Evolutionary conservation across 2,113 vertebrate genomes (phyloP).

Genomic region (Podarcis cretensis): DNA sequence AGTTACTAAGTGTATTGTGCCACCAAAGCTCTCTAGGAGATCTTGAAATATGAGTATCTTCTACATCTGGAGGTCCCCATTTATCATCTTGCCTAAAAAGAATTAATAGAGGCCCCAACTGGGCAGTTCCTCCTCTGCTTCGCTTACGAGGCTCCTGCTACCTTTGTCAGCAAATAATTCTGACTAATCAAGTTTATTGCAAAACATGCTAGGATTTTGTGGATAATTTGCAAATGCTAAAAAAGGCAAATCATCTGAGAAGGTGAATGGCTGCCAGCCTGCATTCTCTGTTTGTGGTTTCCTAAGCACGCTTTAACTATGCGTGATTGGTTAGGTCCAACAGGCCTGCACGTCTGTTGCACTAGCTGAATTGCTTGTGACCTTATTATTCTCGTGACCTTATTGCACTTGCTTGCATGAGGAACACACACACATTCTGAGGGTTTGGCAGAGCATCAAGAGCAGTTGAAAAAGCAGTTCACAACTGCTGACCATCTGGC

Average conservation of each 20-base stretch:
- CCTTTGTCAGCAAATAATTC: constrained; percentile 64
- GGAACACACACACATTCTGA: constrained; percentile 22
- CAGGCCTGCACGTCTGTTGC: not conserved
- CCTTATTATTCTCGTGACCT: constrained; percentile 61
- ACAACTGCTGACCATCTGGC: constrained; percentile 67
- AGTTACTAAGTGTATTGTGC: not conserved
- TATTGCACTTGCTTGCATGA: constrained; percentile 49
- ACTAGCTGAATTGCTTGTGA: constrained; percentile 31
- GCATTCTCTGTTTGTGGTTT: constrained; percentile 15
- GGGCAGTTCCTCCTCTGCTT: constrained; percentile 26
- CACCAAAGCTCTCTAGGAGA: constrained; percentile 16
- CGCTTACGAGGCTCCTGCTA: constrained; percentile 48
- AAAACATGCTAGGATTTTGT: constrained; percentile 46
- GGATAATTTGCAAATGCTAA: constrained; percentile 45
- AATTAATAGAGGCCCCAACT: constrained; percentile 29
- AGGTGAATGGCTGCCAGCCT: constrained; percentile 18
- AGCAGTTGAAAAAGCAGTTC: constrained; percentile 53
- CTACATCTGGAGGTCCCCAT: constrained; percentile 25
- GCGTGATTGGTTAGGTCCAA: not conserved
- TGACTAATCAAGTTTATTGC: constrained; percentile 47
- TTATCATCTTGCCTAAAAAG: constrained; percentile 41
- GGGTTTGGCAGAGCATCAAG: constrained; percentile 53
- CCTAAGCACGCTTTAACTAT: not conserved
- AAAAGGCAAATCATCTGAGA: constrained; percentile 40
- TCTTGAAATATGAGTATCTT: constrained; percentile 38